These are phyloP conservation scores for Ficedula albicollis DNA, from an alignment of 2,797 vertebrate genomes.

Conservation along the genomic window DNA sequence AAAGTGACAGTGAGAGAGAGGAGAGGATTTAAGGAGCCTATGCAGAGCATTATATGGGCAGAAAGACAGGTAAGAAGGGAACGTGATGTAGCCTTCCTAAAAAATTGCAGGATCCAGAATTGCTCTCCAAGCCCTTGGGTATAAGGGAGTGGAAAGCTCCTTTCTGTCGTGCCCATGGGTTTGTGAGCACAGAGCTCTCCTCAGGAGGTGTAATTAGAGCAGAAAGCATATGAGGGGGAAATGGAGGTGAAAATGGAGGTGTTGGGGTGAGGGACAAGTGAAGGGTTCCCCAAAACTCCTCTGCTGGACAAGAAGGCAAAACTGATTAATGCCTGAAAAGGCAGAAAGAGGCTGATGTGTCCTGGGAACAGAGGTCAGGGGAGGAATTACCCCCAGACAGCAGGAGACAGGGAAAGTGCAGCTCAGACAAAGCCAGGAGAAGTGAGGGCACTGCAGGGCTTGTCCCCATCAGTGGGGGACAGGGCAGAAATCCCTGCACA, in stretches of 20 bases:
- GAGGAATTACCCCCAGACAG: not conserved
- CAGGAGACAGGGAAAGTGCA: not conserved
- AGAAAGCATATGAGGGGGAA: not conserved
- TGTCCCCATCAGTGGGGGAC: not conserved
- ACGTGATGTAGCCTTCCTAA: not conserved
- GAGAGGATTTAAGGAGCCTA: not conserved
- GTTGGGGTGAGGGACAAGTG: rapidly evolving
- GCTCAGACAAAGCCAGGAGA: not conserved
- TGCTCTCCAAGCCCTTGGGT: not conserved
- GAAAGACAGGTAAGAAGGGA: not conserved
- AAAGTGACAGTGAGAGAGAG: not conserved
- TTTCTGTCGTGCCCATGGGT: rapidly evolving
- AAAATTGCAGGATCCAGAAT: not conserved
- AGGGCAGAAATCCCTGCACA: not conserved
- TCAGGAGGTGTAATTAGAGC: not conserved
- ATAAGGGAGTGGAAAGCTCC: not conserved
- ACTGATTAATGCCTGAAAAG: not conserved
- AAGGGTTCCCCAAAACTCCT: not conserved
- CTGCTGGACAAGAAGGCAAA: not conserved
- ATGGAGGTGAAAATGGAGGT: not conserved
- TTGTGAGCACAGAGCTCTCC: not conserved
- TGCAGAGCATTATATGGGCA: not conserved
- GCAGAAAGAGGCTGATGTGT: not conserved
- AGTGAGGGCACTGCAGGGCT: not conserved
- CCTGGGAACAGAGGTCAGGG: not conserved